phyloP scores from a whole-genome alignment of 1,140 invertebrate species.

The Zaprionus vittiger region DNA sequence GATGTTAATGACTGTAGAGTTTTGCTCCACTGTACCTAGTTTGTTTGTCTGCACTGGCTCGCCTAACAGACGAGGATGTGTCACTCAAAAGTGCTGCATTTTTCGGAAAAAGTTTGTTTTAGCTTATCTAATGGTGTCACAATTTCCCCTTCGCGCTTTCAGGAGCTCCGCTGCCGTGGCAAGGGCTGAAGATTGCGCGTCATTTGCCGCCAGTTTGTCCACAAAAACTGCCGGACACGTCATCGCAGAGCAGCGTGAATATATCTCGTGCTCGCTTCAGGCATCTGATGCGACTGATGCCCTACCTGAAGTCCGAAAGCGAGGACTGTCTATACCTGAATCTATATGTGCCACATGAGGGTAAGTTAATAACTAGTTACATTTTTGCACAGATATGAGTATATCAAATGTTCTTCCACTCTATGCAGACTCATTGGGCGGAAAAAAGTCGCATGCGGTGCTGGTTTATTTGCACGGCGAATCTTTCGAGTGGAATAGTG shows the following conservation, averaged over 20 bases:
- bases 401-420: background rate
- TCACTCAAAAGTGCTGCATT: slow-evolving; percentile 8
- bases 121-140: slow-evolving; percentile 37
- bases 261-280: slow-evolving; percentile 87
- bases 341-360: slow-evolving; percentile 93
- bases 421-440: slow-evolving; percentile 21
- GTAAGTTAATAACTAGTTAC: slow-evolving; percentile 84
- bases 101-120: slow-evolving; percentile 38
- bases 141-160: slow-evolving; percentile 27
- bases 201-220: slow-evolving; percentile 94
- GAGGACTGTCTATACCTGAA: slow-evolving; percentile 98
- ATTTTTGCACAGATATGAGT: background rate
- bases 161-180: slow-evolving; percentile 89
- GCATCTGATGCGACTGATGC: slow-evolving; percentile 89
- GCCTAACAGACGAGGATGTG: background rate
- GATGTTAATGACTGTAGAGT: background rate
- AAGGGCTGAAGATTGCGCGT: slow-evolving; percentile 89
- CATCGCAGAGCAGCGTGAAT: slow-evolving; percentile 60
- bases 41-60: background rate
- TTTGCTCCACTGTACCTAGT: slow-evolving; percentile 12
- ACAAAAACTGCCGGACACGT: slow-evolving; percentile 88
- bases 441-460: slow-evolving; percentile 87
- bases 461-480: slow-evolving; percentile 96
- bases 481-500: slow-evolving; percentile 96
- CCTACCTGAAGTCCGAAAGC: slow-evolving; percentile 91